These are phyloP conservation scores for Periplaneta americana DNA, from an alignment of 1,140 invertebrate species.

Conservation along the genomic window DNA sequence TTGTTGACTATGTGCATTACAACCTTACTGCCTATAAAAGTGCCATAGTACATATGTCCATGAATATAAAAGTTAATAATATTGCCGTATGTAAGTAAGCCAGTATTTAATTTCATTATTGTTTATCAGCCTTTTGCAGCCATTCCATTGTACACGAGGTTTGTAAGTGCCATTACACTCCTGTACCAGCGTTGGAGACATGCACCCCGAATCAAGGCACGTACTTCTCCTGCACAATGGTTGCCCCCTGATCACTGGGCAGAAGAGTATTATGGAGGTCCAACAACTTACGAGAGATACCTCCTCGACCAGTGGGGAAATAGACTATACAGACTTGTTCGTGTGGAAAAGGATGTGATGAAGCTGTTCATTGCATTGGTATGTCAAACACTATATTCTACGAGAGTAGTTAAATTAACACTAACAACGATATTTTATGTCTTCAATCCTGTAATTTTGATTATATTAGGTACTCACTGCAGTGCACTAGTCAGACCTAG, in stretches of 20 bases:
- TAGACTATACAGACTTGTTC: not conserved
- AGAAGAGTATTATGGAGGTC: not conserved
- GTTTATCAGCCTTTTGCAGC: not conserved
- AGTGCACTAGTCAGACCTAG: too few relatives aligned
- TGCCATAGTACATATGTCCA: too few relatives aligned
- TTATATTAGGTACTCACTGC: too few relatives aligned
- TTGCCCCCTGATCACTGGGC: not conserved
- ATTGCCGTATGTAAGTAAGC: too few relatives aligned
- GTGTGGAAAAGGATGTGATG: not conserved
- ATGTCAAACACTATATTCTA: not conserved
- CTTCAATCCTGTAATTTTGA: too few relatives aligned
- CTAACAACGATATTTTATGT: too few relatives aligned
- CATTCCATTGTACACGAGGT: not conserved
- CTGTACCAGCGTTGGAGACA: not conserved
- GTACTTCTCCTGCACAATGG: not conserved
- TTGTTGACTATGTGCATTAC: too few relatives aligned
- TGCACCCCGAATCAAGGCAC: not conserved
- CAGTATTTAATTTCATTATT: not conserved
- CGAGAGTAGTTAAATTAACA: too few relatives aligned
- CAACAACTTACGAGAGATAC: not conserved
- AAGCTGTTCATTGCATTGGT: not conserved
- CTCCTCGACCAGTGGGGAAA: not conserved
- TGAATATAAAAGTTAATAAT: too few relatives aligned
- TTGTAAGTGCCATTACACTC: not conserved
- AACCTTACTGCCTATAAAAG: too few relatives aligned